Evolutionary conservation across 1,140 invertebrate species (phyloP).

Genomic region (Sesamia nonagrioides): DNA sequence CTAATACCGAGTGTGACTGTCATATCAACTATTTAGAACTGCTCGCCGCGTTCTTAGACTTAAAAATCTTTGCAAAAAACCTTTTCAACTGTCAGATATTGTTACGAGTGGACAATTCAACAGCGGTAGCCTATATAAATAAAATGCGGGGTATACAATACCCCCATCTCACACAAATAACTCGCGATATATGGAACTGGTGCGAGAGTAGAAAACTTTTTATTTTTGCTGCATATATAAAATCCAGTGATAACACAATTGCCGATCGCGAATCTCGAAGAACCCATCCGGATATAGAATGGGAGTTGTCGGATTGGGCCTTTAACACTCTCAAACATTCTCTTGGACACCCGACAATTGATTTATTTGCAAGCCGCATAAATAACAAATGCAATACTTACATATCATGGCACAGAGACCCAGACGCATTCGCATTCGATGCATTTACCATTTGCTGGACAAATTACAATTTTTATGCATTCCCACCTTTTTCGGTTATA

Average conservation of each 20-base stretch:
- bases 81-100: not conserved
- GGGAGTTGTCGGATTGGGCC: not conserved
- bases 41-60: not conserved
- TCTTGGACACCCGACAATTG: constrained; percentile 38
- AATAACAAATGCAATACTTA: constrained; percentile 53
- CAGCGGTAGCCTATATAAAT: not conserved
- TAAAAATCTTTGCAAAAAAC: not conserved
- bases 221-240: not conserved
- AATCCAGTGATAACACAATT: not conserved
- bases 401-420: constrained; percentile 44
- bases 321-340: not conserved
- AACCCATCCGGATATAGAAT: constrained; percentile 1
- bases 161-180: not conserved
- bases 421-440: too few relatives aligned
- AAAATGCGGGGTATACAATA: not conserved
- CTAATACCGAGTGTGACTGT: not conserved
- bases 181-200: not conserved
- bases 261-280: not conserved
- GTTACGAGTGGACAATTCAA: not conserved
- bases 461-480: constrained; percentile 52
- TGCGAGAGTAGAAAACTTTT: not conserved
- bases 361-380: constrained; percentile 44
- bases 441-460: too few relatives aligned
- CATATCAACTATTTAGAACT: not conserved
- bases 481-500: constrained; percentile 61